Conservation (phyloP, 2,888 invertebrate species). For the Macaria liturata region DNA sequence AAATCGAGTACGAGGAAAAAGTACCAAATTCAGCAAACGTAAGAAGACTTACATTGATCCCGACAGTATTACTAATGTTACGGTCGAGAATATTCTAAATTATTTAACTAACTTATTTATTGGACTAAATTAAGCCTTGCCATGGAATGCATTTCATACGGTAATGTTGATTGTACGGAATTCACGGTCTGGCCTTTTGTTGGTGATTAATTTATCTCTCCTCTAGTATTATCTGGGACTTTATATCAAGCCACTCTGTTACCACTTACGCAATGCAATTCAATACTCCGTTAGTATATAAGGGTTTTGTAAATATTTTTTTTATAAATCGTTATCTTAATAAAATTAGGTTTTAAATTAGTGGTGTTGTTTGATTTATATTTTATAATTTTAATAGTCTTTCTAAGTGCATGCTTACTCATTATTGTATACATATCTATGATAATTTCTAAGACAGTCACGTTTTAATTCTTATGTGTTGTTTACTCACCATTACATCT, state of each 20-base stretch:
- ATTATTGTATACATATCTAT: too few relatives aligned
- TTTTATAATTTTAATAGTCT: too few relatives aligned
- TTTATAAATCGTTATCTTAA: slow-evolving; percentile 41
- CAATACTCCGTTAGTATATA: slow-evolving; percentile 73
- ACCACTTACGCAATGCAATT: slow-evolving; percentile 71
- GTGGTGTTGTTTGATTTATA: slow-evolving; percentile 33
- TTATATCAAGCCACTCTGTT: slow-evolving; percentile 55
- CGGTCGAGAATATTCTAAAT: slow-evolving; percentile 54
- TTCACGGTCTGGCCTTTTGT: slow-evolving; percentile 36
- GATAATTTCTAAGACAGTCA: too few relatives aligned
- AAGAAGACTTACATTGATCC: slow-evolving; percentile 42
- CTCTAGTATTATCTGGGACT: slow-evolving; percentile 21
- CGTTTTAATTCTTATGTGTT: too few relatives aligned
- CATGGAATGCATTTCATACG: slow-evolving; percentile 71
- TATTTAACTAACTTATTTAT: slow-evolving; percentile 69
- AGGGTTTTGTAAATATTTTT: slow-evolving; percentile 77
- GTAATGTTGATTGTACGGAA: slow-evolving; percentile 39
- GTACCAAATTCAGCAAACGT: slow-evolving; percentile 30
- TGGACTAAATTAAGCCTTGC: slow-evolving; percentile 70
- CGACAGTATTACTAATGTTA: slow-evolving; percentile 52
- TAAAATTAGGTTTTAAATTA: slow-evolving; percentile 54
- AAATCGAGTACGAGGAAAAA: slow-evolving; percentile 55
- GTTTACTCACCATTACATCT: too few relatives aligned
- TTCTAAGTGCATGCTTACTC: too few relatives aligned
- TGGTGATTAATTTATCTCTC: slow-evolving; percentile 6